A percentile compares a stretch with the other conserved stretches of the same genome.
phyloP scores from a whole-genome alignment of 2,113 vertebrate species.

The Halichoeres trimaculatus region DNA sequence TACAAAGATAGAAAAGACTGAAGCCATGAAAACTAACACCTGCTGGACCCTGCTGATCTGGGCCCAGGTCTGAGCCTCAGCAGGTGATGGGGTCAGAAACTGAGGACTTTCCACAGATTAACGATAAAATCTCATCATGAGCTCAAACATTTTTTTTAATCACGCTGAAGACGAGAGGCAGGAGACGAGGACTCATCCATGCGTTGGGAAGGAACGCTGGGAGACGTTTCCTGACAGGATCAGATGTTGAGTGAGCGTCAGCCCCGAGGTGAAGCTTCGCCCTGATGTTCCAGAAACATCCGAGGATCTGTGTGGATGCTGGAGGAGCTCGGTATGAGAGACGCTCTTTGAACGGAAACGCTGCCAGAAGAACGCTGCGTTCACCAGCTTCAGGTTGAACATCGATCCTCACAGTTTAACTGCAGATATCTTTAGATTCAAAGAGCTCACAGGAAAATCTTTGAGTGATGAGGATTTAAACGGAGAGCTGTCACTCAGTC shows the following conservation, averaged over 20 bases:
- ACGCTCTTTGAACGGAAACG: too few species aligned
- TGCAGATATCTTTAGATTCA: too few species aligned
- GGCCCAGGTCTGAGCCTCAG: conserved; percentile 74
- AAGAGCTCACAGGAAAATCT: too few species aligned
- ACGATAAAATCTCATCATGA: conserved; percentile 3
- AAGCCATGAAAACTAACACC: too few species aligned
- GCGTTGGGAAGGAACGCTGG: conserved; percentile 10
- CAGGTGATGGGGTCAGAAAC: conserved; percentile 66
- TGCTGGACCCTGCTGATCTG: conserved; percentile 51
- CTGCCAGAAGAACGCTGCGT: too few species aligned
- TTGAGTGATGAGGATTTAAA: too few species aligned
- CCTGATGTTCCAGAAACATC: conserved; percentile 56
- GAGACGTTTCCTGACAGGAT: conserved; percentile 14
- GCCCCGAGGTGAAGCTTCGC: conserved; percentile 63
- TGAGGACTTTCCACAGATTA: too few species aligned
- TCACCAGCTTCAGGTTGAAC: too few species aligned
- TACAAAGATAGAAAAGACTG: too few species aligned
- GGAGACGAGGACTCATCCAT: background rate
- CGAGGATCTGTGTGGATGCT: conserved; percentile 58
- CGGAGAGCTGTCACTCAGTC: background rate
- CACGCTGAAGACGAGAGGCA: background rate
- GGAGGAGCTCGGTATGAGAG: conserved; percentile 27
- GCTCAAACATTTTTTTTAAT: too few species aligned
- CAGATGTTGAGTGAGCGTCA: conserved; percentile 39
- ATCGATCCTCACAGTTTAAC: too few species aligned